Percentiles rank a stretch among this genome's conserved stretches.
These are phyloP conservation scores for Ctenoplectra terminalis DNA, from an alignment of 1,140 invertebrate species.

Conservation along the genomic window DNA sequence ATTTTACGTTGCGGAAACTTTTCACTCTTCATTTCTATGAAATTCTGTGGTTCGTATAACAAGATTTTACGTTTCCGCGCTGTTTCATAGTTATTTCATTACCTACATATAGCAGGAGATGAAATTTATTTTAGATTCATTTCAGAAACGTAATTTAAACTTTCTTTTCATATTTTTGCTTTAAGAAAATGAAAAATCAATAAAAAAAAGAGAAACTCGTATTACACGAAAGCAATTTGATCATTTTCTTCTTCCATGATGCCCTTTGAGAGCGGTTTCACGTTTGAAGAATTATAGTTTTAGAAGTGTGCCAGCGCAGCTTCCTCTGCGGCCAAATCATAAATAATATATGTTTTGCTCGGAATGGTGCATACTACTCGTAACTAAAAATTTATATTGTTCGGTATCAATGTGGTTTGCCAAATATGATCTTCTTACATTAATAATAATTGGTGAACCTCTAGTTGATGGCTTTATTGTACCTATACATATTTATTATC, in stretches of 20 bases:
- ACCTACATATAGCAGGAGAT: too few relatives aligned
- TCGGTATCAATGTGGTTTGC: background rate
- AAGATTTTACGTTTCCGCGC: background rate
- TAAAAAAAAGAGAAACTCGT: background rate
- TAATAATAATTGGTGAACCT: background rate
- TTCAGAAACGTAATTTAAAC: background rate
- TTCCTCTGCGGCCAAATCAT: background rate
- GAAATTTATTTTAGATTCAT: background rate
- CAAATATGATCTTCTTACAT: background rate
- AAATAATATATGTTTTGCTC: background rate
- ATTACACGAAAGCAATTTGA: background rate
- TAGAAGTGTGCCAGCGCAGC: background rate
- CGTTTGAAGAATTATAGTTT: background rate
- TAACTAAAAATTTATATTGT: background rate
- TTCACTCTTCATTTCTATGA: background rate
- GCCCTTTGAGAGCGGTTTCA: background rate
- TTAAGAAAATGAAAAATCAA: background rate
- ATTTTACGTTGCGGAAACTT: background rate
- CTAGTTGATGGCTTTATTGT: background rate
- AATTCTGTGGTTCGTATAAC: background rate
- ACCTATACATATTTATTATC: background rate
- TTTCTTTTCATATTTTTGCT: background rate
- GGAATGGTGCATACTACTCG: background rate
- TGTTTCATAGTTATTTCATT: too few relatives aligned
- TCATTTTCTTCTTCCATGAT: background rate